Evolutionary conservation across 2,797 vertebrate genomes (phyloP).

Genomic region (Myotis pilosus): DNA sequence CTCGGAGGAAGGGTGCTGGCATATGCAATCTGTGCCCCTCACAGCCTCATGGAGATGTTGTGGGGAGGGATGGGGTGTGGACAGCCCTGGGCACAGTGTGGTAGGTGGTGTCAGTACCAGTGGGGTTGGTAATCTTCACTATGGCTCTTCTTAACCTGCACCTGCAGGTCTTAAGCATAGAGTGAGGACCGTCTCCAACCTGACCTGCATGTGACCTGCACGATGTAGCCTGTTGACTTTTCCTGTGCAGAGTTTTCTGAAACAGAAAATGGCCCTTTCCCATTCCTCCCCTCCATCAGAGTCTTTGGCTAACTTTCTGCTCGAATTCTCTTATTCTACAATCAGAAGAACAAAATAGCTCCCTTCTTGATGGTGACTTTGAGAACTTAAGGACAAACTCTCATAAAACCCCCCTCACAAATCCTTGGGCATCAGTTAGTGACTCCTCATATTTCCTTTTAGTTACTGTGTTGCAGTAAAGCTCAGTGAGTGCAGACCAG

Average conservation of each 20-base stretch:
- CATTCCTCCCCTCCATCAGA: neutral
- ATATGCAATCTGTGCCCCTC: rapidly evolving
- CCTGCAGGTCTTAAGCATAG: neutral
- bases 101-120: rapidly evolving
- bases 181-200: neutral
- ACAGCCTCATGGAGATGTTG: no score
- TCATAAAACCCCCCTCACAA: neutral
- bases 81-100: neutral
- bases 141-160: neutral
- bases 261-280: neutral
- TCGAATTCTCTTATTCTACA: neutral
- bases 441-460: neutral
- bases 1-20: neutral
- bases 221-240: neutral
- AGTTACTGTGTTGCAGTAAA: neutral
- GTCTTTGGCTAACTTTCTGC: neutral
- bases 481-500: neutral
- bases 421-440: neutral
- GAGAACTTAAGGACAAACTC: neutral
- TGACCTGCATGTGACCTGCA: neutral
- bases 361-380: neutral
- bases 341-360: neutral
- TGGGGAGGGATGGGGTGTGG: neutral
- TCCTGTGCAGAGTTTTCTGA: neutral
- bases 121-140: neutral